Evolutionary conservation across 2,888 invertebrate species (phyloP).

Genomic region (Endomychus coccineus): DNA sequence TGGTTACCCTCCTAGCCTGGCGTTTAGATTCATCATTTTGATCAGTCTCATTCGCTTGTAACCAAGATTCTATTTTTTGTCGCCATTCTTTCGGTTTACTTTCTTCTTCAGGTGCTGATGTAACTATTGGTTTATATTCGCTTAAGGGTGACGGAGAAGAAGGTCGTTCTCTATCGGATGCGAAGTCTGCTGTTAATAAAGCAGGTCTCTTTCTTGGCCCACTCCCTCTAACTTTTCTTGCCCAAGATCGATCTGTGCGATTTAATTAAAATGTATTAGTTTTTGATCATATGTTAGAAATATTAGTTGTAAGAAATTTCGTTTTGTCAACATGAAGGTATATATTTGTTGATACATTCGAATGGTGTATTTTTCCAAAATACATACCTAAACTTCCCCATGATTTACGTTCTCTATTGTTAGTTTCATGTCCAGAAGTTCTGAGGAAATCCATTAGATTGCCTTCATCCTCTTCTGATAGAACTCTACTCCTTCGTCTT

Average conservation of each 20-base stretch:
- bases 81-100: conserved; percentile 67
- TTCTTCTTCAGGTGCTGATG: conserved; percentile 52
- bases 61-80: conserved; percentile 87
- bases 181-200: conserved; percentile 63
- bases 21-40: conserved; percentile 62
- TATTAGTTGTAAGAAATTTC: no score
- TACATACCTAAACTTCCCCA: conserved; percentile 74
- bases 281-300: no score
- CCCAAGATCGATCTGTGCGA: conserved; percentile 80
- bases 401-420: conserved; percentile 66
- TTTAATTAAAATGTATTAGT: no score
- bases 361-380: no score
- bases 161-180: conserved; percentile 64
- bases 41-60: conserved; percentile 80
- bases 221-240: conserved; percentile 67
- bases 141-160: conserved; percentile 58
- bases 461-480: conserved; percentile 76
- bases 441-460: conserved; percentile 80
- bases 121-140: conserved; percentile 48
- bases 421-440: conserved; percentile 69
- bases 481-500: conserved; percentile 70
- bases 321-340: no score
- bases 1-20: conserved; percentile 58
- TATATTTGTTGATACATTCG: no score
- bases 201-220: conserved; percentile 72